Evolutionary conservation across 2,113 vertebrate genomes (phyloP), one percentile per base, ranked within the genome.

Genomic region (Triplophysa siluroides): DNA sequence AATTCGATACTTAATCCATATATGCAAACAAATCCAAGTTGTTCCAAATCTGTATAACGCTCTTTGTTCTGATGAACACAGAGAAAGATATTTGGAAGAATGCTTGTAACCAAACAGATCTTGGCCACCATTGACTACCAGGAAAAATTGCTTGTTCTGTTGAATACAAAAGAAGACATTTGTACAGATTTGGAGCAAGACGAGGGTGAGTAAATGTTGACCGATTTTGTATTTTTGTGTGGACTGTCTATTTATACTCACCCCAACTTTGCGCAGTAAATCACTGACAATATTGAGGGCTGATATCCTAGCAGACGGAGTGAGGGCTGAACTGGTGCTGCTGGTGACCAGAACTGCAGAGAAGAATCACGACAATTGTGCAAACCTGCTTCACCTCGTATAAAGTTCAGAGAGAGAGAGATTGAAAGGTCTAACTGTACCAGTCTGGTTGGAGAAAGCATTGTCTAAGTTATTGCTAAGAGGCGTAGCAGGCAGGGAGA

Each of bases 201-300:
- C 5, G 33, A 33, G 33, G 26, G 26, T 4, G 29, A 4, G 3
- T 38, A 38, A 38, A 38, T 38, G 33, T 7, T 38, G 33, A 38
- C 33, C 3, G 33, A 38, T 38, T 38, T 29, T 29, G 4, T 29
- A 4, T 4, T 29, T 38, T 38, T 38, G 33, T 38, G 33, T 38
- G 33, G 8, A 38, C 33, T 6, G 6, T 38, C 3, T 4, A 29
- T 29, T 29, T 29, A 4, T 29, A 91, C 97, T 96, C 91, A 99
- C 97, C 95, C 97, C 96, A 18, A 99, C 97, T 96, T 99, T 99
- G 83, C 96, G 93, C 64, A 99, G 90, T 64, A 99, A 91, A 89
- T 99, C 98, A 38, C 97, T 96, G 88, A 99, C 98, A 2, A 99
- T 98, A 92, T 99, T 99, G 82, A 99, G 95, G 3, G 98, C 98